Evolutionary conservation across 2,888 invertebrate species (phyloP).

Genomic region (Noctua janthina): DNA sequence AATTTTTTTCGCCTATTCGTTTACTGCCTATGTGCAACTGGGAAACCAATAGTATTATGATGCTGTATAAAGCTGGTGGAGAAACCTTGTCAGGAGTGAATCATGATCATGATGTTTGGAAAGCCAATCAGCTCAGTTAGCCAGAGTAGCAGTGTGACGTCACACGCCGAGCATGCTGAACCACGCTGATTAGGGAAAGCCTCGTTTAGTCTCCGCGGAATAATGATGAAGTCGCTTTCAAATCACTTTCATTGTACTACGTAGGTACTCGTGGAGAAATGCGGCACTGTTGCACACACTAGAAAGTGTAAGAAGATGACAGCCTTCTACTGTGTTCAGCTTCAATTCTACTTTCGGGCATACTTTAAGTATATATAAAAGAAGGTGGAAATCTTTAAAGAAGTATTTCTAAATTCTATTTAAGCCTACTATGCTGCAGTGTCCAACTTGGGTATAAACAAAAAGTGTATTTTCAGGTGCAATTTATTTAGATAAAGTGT

Average conservation of each 20-base stretch:
- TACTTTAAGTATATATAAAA: not conserved
- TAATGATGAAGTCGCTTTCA: conserved; percentile 67
- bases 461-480: not conserved
- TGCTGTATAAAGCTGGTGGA: not conserved
- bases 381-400: not conserved
- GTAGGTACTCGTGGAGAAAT: conserved; percentile 48
- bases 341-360: not conserved
- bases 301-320: conserved; percentile 54
- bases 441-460: not conserved
- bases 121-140: conserved; percentile 5
- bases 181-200: conserved; percentile 65
- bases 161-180: conserved; percentile 32
- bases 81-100: not conserved
- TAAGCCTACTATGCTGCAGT: too few species aligned
- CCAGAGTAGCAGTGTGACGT: conserved; percentile 30
- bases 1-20: not conserved
- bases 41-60: not conserved
- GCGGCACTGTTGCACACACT: conserved; percentile 39
- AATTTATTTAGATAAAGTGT: not conserved
- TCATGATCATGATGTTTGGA: not conserved
- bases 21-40: not conserved
- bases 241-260: conserved; percentile 57
- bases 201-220: conserved; percentile 54
- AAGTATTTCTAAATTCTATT: not conserved
- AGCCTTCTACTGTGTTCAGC: conserved; percentile 4